Base-by-base conservation (phyloP, 2,888 invertebrate genomes). In the Trichacis sp. region DNA sequence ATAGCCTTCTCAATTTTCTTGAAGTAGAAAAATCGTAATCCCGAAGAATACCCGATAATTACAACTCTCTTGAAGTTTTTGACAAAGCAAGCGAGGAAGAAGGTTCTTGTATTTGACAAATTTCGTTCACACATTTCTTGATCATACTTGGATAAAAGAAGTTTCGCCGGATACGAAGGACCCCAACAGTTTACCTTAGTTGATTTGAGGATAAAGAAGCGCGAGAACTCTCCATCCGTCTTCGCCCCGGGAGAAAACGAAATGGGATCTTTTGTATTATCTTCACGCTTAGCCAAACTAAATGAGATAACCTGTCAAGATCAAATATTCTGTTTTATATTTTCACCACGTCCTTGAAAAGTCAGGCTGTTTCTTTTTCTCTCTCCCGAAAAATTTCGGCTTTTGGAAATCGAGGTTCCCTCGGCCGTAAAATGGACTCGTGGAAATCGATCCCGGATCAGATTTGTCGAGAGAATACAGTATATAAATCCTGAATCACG, bases 241-340 rank as follows among this genome's bases (percentile, higher is more conserved):
- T 40, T 40, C 40, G 11, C n/a, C n/a, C 11, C 11, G 33, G 33
- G 15, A 15, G 40, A 40, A 24, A 15, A 40, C 40, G 40, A 40
- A 40, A 40, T 40, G 40, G 15, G 40, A 40, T 40, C 40, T 40
- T 40, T 40, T 40, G 40, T 40, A 40, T 40, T 40, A 40, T 40
- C 40, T 40, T 14, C 40, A 12, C 14, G 40, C 40, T 40, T 15
- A 40, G 14, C 15, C 40, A 40, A 40, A 40, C 40, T 15, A 40
- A 40, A 40, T 15, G 40, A 40, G 40, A 40, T 40, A 15, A 15
- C 40, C 40, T 40, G 40, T 40, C 40, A 40, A 40, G 40, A 40
- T 40, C 40, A 40, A 40, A 40, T 40, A 40, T 40, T n/a, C 33
- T 33, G 33, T 33, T 33, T 33, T 33, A 33, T 33, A 33, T 33